These are phyloP conservation scores for Athene noctua DNA, from an alignment of 2,113 vertebrate genomes.

Conservation along the genomic window DNA sequence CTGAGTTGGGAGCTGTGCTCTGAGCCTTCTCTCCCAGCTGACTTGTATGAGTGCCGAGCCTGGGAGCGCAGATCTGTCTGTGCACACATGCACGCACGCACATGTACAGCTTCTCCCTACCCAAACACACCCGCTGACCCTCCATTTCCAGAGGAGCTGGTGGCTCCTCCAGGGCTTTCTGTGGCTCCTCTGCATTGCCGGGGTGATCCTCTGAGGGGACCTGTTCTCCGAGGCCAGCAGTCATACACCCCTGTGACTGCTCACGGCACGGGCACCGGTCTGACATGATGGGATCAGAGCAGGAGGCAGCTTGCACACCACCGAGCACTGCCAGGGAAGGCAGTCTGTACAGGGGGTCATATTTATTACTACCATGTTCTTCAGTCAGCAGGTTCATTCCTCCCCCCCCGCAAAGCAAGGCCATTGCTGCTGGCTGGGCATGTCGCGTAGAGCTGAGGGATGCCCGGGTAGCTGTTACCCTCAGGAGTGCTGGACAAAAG, in stretches of 20 bases:
- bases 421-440: not conserved
- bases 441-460: fast-evolving
- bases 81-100: not conserved
- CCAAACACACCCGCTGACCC: not conserved
- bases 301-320: not conserved
- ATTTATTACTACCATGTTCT: not conserved
- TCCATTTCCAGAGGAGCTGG: fast-evolving
- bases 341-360: not conserved
- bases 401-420: not conserved
- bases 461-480: not conserved
- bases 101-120: not conserved
- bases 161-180: not conserved
- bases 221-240: fast-evolving
- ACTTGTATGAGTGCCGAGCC: not conserved
- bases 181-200: fast-evolving
- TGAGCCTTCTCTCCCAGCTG: not conserved
- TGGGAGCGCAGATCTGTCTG: not conserved
- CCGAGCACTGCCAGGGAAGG: not conserved
- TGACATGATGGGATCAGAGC: not conserved
- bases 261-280: fast-evolving
- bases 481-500: not conserved
- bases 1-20: not conserved
- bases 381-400: not conserved
- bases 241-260: not conserved
- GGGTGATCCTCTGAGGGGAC: not conserved